A percentile compares a stretch with the other conserved stretches of the same genome.
Conservation (phyloP, 1,140 invertebrate genomes). For the Cyclina sinensis region DNA sequence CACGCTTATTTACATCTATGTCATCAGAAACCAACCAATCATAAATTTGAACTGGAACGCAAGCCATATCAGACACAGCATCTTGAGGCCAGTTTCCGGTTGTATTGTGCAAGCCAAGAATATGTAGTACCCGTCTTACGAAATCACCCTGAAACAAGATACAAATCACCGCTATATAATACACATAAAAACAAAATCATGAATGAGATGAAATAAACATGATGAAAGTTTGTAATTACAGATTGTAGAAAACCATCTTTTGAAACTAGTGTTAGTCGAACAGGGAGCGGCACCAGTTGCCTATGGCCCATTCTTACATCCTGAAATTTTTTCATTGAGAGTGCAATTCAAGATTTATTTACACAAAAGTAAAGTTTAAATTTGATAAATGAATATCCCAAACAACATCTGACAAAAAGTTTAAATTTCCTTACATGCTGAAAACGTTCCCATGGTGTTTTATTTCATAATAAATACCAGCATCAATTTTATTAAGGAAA, state of each 20-base stretch:
- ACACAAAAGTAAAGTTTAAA: slow-evolving; percentile 15
- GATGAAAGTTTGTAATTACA: not conserved
- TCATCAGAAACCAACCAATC: not conserved
- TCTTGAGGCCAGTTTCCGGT: slow-evolving; percentile 5
- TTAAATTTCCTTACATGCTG: slow-evolving; percentile 10
- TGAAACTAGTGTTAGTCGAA: not conserved
- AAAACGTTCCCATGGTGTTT: slow-evolving; percentile 45
- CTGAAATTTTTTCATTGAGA: not conserved
- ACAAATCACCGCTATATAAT: not conserved
- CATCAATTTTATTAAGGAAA: slow-evolving; percentile 60
- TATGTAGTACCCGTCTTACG: not conserved
- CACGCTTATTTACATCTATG: not conserved
- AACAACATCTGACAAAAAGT: not conserved
- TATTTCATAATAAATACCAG: slow-evolving; percentile 58
- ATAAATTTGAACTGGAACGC: not conserved
- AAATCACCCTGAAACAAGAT: slow-evolving; percentile 3
- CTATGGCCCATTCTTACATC: not conserved
- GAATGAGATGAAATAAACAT: slow-evolving; percentile 1
- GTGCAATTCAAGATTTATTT: slow-evolving; percentile 26
- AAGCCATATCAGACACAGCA: not conserved
- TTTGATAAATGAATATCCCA: slow-evolving; percentile 5
- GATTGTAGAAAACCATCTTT: not conserved
- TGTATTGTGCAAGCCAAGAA: not conserved
- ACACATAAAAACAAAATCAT: slow-evolving; percentile 15
- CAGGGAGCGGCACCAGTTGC: not conserved